Evolutionary conservation across 1,140 invertebrate genomes (phyloP), one percentile per base, ranked within the genome.

Genomic region (Eriosoma lanigerum): DNA sequence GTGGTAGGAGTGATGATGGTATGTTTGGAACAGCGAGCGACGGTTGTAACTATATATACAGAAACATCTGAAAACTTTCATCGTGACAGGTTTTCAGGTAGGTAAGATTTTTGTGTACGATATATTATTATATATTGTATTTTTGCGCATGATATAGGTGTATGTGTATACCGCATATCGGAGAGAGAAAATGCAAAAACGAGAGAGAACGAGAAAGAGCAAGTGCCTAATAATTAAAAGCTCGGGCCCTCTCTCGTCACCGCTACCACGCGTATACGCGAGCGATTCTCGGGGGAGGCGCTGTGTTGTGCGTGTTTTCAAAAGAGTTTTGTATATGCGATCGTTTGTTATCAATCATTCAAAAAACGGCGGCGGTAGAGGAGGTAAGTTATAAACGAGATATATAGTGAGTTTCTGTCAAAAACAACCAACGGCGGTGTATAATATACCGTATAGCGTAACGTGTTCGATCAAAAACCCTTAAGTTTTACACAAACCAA

Each of bases 261-360:
- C 15, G 24, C 2, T 29, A 29, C 10, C 9, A 38, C 8, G 19
- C 48, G 12, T 32, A 19, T 10, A 12, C 2, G 46, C 1, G 52
- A 5, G 19, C n/a, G 26, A 24, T n/a, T n/a, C 52, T 10, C 32
- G 52, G 12, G 26, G 52, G 6, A n/a, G 52, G 64, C 1, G 32
- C 15, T 9, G 32, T 32, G 38, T 32, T 6, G 44, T 68, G n/a
- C 44, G 10, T 1, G 66, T 66, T 46, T 38, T 72, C 32, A 46
- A 60, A 78, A 78, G 54, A 78, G 75, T 60, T 60, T 62, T 24
- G 21, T 54, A 29, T 15, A 2, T 38, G 73, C 52, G 73, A 76
- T 76, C 73, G 44, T 78, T 78, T 52, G 75, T 78, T 78, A 78
- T 78, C 75, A 78, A 78, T 78, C 75, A 78, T 78, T 78, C 56